Evolutionary conservation across 2,888 invertebrate genomes (phyloP), one percentile per base, ranked within the genome.

Genomic region (Drosophila stalkeri): DNA sequence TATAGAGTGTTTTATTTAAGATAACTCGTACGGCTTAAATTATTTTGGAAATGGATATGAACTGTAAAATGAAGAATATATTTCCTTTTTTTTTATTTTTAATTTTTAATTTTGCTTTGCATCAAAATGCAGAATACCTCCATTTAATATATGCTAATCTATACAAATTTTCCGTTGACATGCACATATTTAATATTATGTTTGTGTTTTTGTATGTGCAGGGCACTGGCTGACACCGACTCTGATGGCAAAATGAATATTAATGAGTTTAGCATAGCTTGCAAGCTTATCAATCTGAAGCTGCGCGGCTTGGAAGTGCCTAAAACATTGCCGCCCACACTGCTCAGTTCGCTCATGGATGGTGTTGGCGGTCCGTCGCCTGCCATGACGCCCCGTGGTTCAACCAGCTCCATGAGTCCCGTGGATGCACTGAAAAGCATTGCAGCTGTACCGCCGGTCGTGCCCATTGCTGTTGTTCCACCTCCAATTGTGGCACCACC

Each of bases 211-310:
- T 62, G 14, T 43, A 20, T 43, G 27, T 92, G 89, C 93, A 95
- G 98, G 98, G 95, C 95, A 14, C 93, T 99, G 54, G 98, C 99
- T 1, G 99, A 99, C 93, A 97, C 98, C 52, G 98, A 99, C 93
- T 96, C 97, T 18, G 99, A 99, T 94, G 99, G 99, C 0, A 98
- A 98, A 94, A 96, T 99, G 95, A 97, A 99, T 91, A 95, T 98
- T 62, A 96, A 97, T 90, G 99, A 99, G 94, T 99, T 99, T 93
- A 98, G 98, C 80, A 98, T 99, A 86, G 99, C 99, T 56, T 99
- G 99, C 94, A 99, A 99, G 94, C 94, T 99, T 69, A 98, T 99
- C 65, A 98, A 97, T 91, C 94, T 99, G 75, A 99, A 98, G 93
- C 94, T 99, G 16, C 96, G 98, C 63, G 98, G 98, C 5, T 95